A percentile compares a stretch with the other conserved stretches of the same genome.
Conservation (phyloP, 2,113 vertebrate genomes). For the Uropsilus gracilis region DNA sequence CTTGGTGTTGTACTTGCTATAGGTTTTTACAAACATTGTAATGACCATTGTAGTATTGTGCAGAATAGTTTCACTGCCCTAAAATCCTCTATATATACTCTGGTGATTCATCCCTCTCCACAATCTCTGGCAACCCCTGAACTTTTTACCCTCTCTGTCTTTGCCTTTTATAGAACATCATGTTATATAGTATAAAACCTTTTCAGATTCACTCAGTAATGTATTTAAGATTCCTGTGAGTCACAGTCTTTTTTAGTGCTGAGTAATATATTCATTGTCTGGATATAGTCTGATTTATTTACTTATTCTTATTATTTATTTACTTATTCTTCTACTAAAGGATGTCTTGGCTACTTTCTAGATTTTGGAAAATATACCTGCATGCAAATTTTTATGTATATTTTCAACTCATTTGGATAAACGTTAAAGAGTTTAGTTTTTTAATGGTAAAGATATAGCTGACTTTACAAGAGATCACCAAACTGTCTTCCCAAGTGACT, state of each 20-base stretch:
- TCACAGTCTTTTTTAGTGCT: background rate
- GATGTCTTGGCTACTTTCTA: background rate
- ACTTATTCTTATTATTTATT: background rate
- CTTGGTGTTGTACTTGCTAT: background rate
- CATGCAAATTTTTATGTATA: background rate
- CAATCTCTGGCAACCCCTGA: background rate
- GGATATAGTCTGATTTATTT: background rate
- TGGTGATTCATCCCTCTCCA: background rate
- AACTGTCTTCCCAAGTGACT: background rate
- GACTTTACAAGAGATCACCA: background rate
- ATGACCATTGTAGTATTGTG: background rate
- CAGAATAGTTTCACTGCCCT: background rate
- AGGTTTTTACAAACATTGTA: background rate
- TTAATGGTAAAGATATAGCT: background rate
- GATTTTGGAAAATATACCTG: no score
- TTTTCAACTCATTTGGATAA: background rate
- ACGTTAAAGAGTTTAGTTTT: background rate
- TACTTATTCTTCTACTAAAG: background rate
- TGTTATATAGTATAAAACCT: background rate
- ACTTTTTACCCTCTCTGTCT: background rate
- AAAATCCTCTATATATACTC: no score
- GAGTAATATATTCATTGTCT: background rate
- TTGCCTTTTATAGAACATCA: background rate
- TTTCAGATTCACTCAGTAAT: background rate
- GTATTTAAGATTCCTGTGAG: background rate